Percentiles rank a stretch among this genome's conserved stretches.
phyloP scores from a whole-genome alignment of 2,888 invertebrate species.

The Sphinx pinastri region DNA sequence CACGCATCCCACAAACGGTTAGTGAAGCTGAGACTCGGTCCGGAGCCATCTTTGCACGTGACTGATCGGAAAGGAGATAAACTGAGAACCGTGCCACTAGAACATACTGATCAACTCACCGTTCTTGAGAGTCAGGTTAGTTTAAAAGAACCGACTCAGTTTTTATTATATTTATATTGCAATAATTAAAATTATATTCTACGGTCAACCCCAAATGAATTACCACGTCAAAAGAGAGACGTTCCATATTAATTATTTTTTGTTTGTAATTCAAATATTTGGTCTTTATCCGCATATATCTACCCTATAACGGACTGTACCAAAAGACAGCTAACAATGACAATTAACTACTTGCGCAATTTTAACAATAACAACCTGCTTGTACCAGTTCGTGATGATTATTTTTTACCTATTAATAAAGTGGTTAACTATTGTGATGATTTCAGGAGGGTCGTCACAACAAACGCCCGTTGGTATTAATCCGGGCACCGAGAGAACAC shows the following conservation, averaged over 20 bases:
- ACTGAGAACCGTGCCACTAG: slow-evolving; percentile 91
- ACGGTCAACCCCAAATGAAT: too few species aligned
- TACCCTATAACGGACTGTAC: too few species aligned
- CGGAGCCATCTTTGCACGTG: slow-evolving; percentile 93
- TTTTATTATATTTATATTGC: too few species aligned
- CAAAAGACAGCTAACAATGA: too few species aligned
- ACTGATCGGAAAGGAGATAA: slow-evolving; percentile 97
- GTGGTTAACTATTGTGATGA: not conserved
- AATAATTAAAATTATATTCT: too few species aligned
- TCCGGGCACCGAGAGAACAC: slow-evolving; percentile 94
- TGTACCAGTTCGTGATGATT: too few species aligned
- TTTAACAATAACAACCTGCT: too few species aligned
- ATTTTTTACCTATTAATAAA: not conserved
- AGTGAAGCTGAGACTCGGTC: slow-evolving; percentile 95
- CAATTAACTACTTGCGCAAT: too few species aligned
- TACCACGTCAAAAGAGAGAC: too few species aligned
- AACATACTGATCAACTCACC: slow-evolving; percentile 90
- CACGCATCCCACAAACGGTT: slow-evolving; percentile 95
- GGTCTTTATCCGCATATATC: too few species aligned
- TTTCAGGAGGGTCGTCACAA: slow-evolving; percentile 86
- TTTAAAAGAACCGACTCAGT: not conserved
- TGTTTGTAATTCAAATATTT: too few species aligned
- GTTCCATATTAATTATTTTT: too few species aligned
- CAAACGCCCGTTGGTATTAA: slow-evolving; percentile 91
- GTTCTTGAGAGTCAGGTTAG: slow-evolving; percentile 94